Conservation (phyloP, 2,888 invertebrate genomes). For the Sicus ferrugineus region DNA sequence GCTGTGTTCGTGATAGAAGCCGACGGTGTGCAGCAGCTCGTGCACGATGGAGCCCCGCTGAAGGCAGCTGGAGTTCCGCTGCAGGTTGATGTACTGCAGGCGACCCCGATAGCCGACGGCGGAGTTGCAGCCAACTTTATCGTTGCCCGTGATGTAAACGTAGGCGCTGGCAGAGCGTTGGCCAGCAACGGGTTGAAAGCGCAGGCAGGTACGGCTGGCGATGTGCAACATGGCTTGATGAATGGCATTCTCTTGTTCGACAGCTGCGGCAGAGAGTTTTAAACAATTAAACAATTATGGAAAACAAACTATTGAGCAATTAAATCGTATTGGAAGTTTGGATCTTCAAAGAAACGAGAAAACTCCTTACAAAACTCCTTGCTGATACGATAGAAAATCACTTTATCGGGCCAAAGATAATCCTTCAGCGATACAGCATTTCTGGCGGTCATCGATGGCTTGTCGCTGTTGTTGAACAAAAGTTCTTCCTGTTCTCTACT, state of each 20-base stretch:
- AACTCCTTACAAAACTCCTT: conserved; percentile 40
- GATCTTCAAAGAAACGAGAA: no score
- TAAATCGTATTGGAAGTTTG: neutral
- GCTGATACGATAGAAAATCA: conserved; percentile 42
- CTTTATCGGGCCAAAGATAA: conserved; percentile 31
- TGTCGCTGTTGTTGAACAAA: neutral
- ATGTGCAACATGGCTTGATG: conserved; percentile 43
- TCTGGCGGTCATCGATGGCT: neutral
- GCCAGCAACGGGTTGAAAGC: conserved; percentile 34
- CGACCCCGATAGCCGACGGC: conserved; percentile 72
- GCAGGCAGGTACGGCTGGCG: conserved; percentile 41
- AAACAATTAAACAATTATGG: neutral
- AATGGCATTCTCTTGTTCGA: conserved; percentile 9
- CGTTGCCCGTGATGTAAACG: conserved; percentile 22
- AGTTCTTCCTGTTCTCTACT: conserved; percentile 8
- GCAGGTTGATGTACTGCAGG: conserved; percentile 49
- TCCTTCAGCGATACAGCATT: neutral
- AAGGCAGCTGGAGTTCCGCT: conserved; percentile 52
- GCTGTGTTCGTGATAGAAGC: conserved; percentile 83
- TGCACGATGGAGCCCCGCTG: conserved; percentile 71
- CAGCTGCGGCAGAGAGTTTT: neutral
- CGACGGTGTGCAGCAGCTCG: conserved; percentile 78
- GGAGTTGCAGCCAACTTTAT: conserved; percentile 74
- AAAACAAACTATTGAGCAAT: neutral
- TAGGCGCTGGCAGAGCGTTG: conserved; percentile 23